Conservation (phyloP, 2,888 invertebrate genomes). For the Dasypogon diadema region DNA sequence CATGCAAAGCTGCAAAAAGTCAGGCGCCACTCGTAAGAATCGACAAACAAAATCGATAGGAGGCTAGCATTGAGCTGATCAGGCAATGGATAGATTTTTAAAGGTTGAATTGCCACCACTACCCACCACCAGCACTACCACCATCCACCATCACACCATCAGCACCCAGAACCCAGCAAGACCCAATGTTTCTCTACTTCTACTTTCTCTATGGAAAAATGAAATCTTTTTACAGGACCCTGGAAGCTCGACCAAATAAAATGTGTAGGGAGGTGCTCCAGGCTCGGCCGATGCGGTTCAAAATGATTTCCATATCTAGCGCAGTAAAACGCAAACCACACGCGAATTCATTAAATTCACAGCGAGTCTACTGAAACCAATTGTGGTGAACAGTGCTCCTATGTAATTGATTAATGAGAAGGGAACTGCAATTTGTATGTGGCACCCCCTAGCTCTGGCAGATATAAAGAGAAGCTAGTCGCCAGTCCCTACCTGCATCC, state of each 20-base stretch:
- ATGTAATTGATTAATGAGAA: conserved; percentile 26
- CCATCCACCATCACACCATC: no score
- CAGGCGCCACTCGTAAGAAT: conserved; percentile 16
- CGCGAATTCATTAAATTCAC: conserved; percentile 3
- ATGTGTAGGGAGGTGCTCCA: no score
- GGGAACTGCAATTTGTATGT: neutral
- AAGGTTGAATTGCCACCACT: neutral
- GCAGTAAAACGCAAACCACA: neutral
- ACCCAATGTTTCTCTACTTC: no score
- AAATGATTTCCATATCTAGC: no score
- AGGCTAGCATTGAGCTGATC: neutral
- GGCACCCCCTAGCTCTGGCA: no score
- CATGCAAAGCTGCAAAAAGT: neutral
- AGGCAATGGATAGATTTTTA: neutral
- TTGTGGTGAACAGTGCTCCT: neutral
- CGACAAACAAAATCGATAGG: conserved; percentile 18
- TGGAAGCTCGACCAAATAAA: no score
- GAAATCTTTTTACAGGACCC: neutral
- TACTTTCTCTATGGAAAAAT: neutral
- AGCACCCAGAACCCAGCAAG: no score
- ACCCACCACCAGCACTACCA: neutral
- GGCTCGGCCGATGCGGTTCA: no score
- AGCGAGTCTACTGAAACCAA: neutral
- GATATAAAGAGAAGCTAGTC: no score
- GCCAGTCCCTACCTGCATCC: neutral